phyloP scores from a whole-genome alignment of 2,797 vertebrate genomes.

The Pitangus sulphuratus region DNA sequence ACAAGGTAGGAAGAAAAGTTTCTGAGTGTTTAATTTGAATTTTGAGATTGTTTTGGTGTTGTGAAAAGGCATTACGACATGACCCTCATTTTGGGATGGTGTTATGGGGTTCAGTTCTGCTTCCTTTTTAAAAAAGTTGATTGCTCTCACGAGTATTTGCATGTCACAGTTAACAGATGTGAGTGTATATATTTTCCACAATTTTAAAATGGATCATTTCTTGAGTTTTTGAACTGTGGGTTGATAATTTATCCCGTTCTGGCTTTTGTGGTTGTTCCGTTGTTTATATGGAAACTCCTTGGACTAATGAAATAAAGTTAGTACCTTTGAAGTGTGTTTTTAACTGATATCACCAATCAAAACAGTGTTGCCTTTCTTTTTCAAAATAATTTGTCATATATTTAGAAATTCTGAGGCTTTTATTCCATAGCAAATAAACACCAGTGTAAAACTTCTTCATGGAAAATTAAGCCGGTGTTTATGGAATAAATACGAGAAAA shows the following conservation, averaged over 20 bases:
- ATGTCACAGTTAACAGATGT: neutral
- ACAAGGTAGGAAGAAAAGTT: neutral
- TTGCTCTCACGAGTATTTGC: neutral
- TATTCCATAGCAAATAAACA: neutral
- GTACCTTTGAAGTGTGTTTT: neutral
- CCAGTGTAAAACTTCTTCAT: neutral
- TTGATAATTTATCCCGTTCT: neutral
- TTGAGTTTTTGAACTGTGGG: neutral
- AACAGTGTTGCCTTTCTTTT: neutral
- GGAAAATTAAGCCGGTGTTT: neutral
- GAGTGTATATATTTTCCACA: neutral
- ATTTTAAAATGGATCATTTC: neutral
- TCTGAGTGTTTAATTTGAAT: neutral
- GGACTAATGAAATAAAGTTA: neutral
- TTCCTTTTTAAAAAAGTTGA: neutral
- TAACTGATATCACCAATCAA: neutral
- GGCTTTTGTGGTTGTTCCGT: neutral
- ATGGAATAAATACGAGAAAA: neutral
- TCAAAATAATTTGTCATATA: neutral
- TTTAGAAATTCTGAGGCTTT: neutral
- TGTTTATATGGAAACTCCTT: neutral
- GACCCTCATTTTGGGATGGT: neutral
- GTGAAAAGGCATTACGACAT: rapidly evolving
- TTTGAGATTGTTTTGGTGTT: neutral
- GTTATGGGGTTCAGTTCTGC: rapidly evolving